Percentiles rank a stretch among this genome's conserved stretches.
phyloP scores from a whole-genome alignment of 35 echinoderm and acorn worm genomes.

The Heliocidaris tuberculata region DNA sequence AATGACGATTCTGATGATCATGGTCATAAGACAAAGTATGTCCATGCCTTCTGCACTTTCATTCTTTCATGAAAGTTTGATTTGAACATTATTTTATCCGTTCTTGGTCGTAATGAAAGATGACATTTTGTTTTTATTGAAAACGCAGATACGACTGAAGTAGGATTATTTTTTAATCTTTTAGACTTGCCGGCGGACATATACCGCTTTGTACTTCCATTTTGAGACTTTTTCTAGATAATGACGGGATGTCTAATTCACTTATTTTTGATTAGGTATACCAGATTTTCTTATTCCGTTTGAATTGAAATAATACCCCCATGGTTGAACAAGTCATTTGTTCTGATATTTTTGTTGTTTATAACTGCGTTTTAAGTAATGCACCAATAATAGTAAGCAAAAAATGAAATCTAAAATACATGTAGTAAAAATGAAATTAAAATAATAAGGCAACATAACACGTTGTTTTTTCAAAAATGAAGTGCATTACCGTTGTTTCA shows the following conservation, averaged over 20 bases:
- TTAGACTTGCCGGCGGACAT: neutral
- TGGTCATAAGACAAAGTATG: neutral
- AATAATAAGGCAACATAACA: too few relatives aligned
- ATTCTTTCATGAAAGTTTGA: neutral
- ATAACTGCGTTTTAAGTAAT: too few relatives aligned
- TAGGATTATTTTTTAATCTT: neutral
- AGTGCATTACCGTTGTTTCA: too few relatives aligned
- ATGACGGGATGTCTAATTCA: neutral
- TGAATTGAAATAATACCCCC: too few relatives aligned
- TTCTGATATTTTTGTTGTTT: too few relatives aligned
- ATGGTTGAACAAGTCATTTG: too few relatives aligned
- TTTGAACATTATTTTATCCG: neutral
- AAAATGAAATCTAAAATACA: too few relatives aligned
- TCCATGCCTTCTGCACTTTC: neutral
- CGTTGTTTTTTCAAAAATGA: too few relatives aligned
- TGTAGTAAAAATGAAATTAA: too few relatives aligned
- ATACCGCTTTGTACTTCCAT: neutral
- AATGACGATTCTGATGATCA: neutral
- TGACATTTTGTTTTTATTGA: slow-evolving; percentile 15
- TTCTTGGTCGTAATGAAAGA: neutral
- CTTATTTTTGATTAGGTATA: neutral
- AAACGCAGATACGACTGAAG: neutral
- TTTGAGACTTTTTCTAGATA: neutral
- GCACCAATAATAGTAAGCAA: too few relatives aligned
- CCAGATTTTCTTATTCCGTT: too few relatives aligned